phyloP scores from a whole-genome alignment of 64 coral and sea anemone genomes.

The Stichodactyla helianthus region DNA sequence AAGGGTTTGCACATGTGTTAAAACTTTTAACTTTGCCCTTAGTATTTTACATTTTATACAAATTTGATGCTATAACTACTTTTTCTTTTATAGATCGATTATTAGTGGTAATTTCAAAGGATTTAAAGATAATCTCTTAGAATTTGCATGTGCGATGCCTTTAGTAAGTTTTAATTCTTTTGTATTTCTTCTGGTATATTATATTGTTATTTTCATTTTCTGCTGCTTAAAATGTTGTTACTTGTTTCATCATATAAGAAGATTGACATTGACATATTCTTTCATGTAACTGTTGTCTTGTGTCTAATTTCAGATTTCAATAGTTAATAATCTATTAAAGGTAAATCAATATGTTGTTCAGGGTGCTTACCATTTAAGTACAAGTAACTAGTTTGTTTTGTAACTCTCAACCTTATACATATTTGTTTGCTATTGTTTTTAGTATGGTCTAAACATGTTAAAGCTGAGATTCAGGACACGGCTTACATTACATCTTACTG shows the following conservation, averaged over 20 bases:
- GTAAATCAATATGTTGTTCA: neutral
- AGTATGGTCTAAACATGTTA: conserved; percentile 93
- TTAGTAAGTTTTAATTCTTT: conserved; percentile 59
- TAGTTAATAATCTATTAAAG: conserved; percentile 46
- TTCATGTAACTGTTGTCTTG: neutral
- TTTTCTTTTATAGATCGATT: conserved; percentile 50
- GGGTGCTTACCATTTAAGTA: no score
- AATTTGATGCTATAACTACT: neutral
- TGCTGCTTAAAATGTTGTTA: neutral
- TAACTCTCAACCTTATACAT: neutral
- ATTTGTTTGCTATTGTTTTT: conserved; percentile 10
- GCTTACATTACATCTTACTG: conserved; percentile 73
- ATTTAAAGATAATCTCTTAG: conserved; percentile 63
- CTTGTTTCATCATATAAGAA: neutral
- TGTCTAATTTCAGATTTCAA: conserved; percentile 34
- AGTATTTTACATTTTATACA: no score
- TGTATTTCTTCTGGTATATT: neutral
- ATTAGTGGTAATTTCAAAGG: conserved; percentile 50
- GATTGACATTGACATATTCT: no score
- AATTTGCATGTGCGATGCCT: conserved; percentile 76
- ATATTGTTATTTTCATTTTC: no score
- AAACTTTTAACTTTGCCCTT: no score
- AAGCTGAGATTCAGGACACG: conserved; percentile 78
- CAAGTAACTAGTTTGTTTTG: neutral
- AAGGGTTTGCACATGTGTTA: no score